Evolutionary conservation across 2,797 vertebrate genomes (phyloP), one percentile per base, ranked within the genome.

Genomic region (Argya squamiceps): DNA sequence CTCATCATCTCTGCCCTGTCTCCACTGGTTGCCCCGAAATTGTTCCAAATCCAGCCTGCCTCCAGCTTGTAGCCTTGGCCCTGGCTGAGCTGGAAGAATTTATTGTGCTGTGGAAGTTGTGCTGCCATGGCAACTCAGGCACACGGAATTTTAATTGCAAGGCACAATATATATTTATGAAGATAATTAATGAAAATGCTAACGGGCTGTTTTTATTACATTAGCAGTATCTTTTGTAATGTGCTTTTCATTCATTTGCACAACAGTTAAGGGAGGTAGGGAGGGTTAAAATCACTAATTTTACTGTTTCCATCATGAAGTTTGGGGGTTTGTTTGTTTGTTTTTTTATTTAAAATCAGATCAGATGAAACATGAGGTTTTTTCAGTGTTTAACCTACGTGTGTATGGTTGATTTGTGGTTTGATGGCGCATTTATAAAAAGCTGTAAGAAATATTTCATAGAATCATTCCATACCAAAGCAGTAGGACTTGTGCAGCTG

Each of bases 51-150:
- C 21, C 83, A 96, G 59, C 81, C 89, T 92, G 90, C 60, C 93
- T 92, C 68, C 43, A 82, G 96, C 84, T 52, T 20, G 73, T 37
- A 85, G 50, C 63, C 34, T 92, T 47, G 75, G 92, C 95, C 8
- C 16, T 64, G 83, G 34, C 63, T 88, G 84, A 97, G 95, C 88
- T 88, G 94, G 92, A 95, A 36, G 84, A 94, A 91, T 97, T 93
- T 91, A 92, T 96, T 97, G 92, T 98, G 96, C 79, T 59, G 58
- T 36, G 77, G 85, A 96, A 87, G 49, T 96, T 96, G 49, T 92
- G 96, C 95, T 98, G 91, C 95, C 96, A 97, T 98, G 97, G 96
- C 90, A 98, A 98, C 97, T 93, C 87, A 59, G 92, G 68, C 92
- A 93, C 74, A 92, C 3, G 8, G 95, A 95, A 96, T 98, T 97